Base-by-base conservation (phyloP, 2,888 invertebrate genomes). In the Chalcis sispes region DNA sequence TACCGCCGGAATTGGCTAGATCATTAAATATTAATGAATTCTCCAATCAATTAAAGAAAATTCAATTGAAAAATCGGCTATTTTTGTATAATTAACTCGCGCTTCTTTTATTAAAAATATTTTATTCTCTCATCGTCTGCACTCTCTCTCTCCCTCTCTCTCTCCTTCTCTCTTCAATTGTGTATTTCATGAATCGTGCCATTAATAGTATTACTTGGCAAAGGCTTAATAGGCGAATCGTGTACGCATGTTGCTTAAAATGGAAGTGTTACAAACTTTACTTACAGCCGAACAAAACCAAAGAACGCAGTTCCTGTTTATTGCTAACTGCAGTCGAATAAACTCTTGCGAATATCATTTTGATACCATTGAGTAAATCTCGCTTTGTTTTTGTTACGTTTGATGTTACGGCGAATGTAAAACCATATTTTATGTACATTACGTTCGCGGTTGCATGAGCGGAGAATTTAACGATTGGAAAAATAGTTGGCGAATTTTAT, bases 131-230 rank as follows among this genome's bases (percentile, higher is more conserved):
- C n/a, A n/a, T n/a, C n/a, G n/a, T n/a, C n/a, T n/a, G n/a, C n/a
- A n/a, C n/a, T n/a, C n/a, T n/a, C n/a, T n/a, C n/a, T n/a, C n/a
- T n/a, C n/a, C n/a, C n/a, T n/a, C n/a, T n/a, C n/a, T n/a, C n/a
- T n/a, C n/a, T n/a, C n/a, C n/a, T n/a, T 48, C 36, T 20, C 1
- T 27, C 15, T 52, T 65, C 65, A 50, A 59, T 83, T 85, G 85
- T 80, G 78, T 79, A 70, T 73, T 72, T 78, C 77, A 78, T 80
- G 48, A 65, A 70, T 70, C 62, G 62, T 61, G 62, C 67, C 64
- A 67, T 76, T 72, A 72, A 40, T 46, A 32, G 66, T 50, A 65
- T 42, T 32, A 27, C 65, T 66, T 54, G n/a, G 58, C 52, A 29
- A 29, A 67, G 62, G 64, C 32, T 70, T 75, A 70, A 75, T 75